A percentile compares a stretch with the other conserved stretches of the same genome.
phyloP scores from a whole-genome alignment of 1,140 invertebrate genomes.

The Leptestheria dahalacensis region DNA sequence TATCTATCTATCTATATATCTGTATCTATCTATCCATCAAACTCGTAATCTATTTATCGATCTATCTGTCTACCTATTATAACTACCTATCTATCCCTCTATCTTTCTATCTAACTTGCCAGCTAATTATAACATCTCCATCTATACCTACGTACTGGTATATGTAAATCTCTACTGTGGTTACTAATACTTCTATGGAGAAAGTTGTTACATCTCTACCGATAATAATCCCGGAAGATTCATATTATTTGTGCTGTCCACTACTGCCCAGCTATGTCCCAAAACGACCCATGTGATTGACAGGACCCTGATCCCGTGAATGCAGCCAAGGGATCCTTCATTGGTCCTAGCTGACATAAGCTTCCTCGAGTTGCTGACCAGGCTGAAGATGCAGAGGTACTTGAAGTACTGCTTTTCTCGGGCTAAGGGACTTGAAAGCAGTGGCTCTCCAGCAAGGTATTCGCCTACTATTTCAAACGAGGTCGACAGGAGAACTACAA shows the following conservation, averaged over 20 bases:
- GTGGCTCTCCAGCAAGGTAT: not conserved
- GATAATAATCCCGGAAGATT: not conserved
- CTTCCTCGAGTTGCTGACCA: conserved; percentile 18
- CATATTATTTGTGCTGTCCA: not conserved
- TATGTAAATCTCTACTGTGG: not conserved
- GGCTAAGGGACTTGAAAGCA: not conserved
- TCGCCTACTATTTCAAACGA: not conserved
- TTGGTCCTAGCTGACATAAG: conserved; percentile 27
- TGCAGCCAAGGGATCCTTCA: conserved; percentile 58
- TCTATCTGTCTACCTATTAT: no score
- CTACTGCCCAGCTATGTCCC: conserved; percentile 50
- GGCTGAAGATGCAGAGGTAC: not conserved
- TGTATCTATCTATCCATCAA: no score
- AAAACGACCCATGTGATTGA: conserved; percentile 88
- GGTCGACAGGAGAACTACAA: conserved; percentile 4
- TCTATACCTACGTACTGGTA: no score
- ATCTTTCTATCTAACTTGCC: no score
- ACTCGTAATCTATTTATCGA: no score
- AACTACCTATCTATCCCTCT: no score
- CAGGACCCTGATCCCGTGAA: conserved; percentile 64
- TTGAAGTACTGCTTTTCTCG: not conserved
- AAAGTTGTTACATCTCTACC: not conserved
- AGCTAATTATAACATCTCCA: no score
- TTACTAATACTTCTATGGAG: not conserved
- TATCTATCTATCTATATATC: no score